Evolutionary conservation across 2,797 vertebrate genomes (phyloP), one percentile per base, ranked within the genome.

Genomic region (Pipistrellus nathusii): DNA sequence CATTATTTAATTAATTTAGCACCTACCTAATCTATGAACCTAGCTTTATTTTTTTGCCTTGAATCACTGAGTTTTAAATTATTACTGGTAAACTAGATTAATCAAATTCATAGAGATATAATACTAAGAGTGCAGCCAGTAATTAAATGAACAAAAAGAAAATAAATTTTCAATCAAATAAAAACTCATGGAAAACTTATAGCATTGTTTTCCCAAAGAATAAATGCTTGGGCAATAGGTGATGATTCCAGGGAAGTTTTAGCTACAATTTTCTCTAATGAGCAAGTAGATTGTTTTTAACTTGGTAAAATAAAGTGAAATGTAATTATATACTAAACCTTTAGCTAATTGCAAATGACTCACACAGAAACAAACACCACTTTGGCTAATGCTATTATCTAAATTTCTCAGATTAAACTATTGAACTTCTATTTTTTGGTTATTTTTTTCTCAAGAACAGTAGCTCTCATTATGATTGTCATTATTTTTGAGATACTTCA

Each of bases 261-360:
- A 18, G 17, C 77, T 87, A 85, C 73, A 32, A 55, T 44, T 73
- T 68, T 57, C 57, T 89, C 23, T 83, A 23, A 78, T 41, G n/a
- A 86, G 71, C 84, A 94, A 44, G 21, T 46, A 95, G 18, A 80
- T 10, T 62, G 4, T 44, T 89, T 92, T 66, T 62, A 90, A 51
- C 20, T 57, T 82, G 51, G 84, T 92, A n/a, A 84, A 95, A 73
- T 89, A 88, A 96, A 92, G 6, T 90, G 20, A 89, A 86, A 78
- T 75, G n/a, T 85, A 84, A 95, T 88, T 91, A 83, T 41, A 53
- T 64, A 77, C 0, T 77, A 83, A 85, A 83, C n/a, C 59, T 88
- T 90, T 83, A 41, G 68, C 82, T 94, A 81, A 92, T 66, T 95
- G 83, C 25, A 95, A 92, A 92, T 92, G 23, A 85, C 32, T 91